Conservation (phyloP, 2,797 vertebrate species). For the Myiothlypis chrysogaster region DNA sequence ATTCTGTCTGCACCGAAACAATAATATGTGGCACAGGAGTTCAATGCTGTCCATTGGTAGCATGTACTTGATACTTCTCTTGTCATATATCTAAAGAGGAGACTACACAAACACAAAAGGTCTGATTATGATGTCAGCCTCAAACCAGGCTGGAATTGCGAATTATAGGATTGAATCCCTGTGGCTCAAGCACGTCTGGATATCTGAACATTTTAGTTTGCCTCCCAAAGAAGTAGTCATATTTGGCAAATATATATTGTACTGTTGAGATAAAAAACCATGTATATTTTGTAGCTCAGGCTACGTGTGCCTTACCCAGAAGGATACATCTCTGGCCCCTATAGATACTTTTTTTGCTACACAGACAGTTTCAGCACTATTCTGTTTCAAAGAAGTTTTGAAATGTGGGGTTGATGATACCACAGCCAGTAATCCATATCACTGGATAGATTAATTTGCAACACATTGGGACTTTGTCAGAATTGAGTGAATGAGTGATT, state of each 20-base stretch:
- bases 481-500: background rate
- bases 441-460: background rate
- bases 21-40: no score
- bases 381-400: background rate
- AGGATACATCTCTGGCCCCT: background rate
- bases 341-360: background rate
- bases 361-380: background rate
- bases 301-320: background rate
- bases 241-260: background rate
- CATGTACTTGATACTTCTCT: background rate
- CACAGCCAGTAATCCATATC: background rate
- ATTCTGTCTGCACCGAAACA: background rate
- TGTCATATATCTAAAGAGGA: background rate
- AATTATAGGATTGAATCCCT: background rate
- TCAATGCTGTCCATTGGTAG: fast-evolving
- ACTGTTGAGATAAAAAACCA: background rate
- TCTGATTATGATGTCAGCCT: background rate
- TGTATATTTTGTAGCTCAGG: background rate
- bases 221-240: background rate
- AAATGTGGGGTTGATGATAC: background rate
- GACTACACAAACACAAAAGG: background rate
- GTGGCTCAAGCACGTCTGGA: background rate
- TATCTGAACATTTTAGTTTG: background rate
- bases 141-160: background rate
- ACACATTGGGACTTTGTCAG: background rate